Base-by-base conservation (phyloP, 2,113 vertebrate species). In the Pardalotus punctatus region DNA sequence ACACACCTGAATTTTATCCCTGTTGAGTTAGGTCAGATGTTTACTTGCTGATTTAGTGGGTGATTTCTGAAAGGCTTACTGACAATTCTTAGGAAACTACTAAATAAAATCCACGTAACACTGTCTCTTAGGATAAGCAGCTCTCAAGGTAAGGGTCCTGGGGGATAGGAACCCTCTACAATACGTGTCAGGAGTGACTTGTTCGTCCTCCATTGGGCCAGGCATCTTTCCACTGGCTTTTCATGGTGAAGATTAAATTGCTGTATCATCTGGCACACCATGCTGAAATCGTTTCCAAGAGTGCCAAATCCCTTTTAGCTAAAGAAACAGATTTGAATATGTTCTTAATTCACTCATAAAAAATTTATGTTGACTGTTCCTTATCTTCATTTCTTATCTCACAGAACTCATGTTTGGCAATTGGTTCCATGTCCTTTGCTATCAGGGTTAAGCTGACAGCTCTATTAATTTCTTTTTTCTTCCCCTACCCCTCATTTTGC, bases 381-480 rank as follows among this genome's bases (percentile, higher is more conserved):
- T 81, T 90, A 79, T 62, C 88, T 60, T 47, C 14, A 11, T 47
- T 69, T 42, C 60, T 51, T 81, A 85, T 70, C 69, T 90, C n/a
- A 67, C 48, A 56, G 47, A 90, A 85, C 57, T 85, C 25, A 11
- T 48, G 40, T 79, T 87, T 90, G 69, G 70, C 73, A 82, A 72
- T 90, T 67, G 78, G 15, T 86, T 93, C 56, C 43, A 5, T 79
- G 78, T 76, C 65, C 64, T 79, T 93, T 90, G 73, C 56, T 87
- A 64, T 36, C 84, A 56, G 66, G 88, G 78, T 79, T 94, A 89
- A 94, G 40, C 78, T 15, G 20, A 69, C 87, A 93, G 92, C 61
- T 82, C 90, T 90, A 48, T 94, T 94, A 87, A 93, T 90, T 94
- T 93, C 33, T n/a, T 76, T 76, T 73, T 86, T 67, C 21, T 31